Percentiles rank a stretch among this genome's conserved stretches.
Evolutionary conservation across 2,113 vertebrate species (phyloP).

Genomic region (Rallus limicola): DNA sequence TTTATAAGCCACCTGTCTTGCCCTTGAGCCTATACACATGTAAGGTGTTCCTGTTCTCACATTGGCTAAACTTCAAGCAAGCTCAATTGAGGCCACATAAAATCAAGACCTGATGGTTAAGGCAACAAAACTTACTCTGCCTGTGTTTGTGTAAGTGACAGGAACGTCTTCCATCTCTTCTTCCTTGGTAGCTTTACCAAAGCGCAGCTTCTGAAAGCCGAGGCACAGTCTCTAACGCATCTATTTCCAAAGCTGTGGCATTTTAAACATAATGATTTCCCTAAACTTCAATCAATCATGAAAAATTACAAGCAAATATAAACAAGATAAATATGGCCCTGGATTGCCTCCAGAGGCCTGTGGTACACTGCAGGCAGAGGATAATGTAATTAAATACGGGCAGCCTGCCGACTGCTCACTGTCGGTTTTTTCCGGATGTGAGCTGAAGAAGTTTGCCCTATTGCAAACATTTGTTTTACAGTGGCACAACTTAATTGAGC

Average conservation of each 20-base stretch:
- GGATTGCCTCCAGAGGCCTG: slow-evolving; percentile 42
- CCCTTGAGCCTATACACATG: not conserved
- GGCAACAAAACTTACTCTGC: not conserved
- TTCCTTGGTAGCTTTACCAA: not conserved
- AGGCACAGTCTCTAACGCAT: not conserved
- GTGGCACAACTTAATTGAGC: slow-evolving; percentile 22
- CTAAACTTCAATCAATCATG: not conserved
- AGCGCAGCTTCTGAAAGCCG: not conserved
- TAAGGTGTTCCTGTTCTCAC: not conserved
- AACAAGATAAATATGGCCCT: slow-evolving; percentile 52
- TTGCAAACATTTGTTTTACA: slow-evolving; percentile 46
- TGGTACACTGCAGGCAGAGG: slow-evolving; percentile 35
- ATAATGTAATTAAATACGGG: not conserved
- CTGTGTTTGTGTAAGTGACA: not conserved
- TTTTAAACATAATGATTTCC: slow-evolving; percentile 41
- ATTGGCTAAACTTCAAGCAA: not conserved
- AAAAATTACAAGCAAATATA: slow-evolving; percentile 60
- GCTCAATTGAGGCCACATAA: not conserved
- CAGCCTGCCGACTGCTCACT: not conserved
- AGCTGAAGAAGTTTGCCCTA: slow-evolving; percentile 48
- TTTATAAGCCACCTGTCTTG: not conserved
- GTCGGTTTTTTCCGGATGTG: not conserved
- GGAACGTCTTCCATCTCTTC: not conserved
- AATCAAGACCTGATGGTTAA: not conserved
- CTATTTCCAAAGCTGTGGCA: slow-evolving; percentile 9